Evolutionary conservation across 2,797 vertebrate species (phyloP).

Genomic region (Muscicapa striata): DNA sequence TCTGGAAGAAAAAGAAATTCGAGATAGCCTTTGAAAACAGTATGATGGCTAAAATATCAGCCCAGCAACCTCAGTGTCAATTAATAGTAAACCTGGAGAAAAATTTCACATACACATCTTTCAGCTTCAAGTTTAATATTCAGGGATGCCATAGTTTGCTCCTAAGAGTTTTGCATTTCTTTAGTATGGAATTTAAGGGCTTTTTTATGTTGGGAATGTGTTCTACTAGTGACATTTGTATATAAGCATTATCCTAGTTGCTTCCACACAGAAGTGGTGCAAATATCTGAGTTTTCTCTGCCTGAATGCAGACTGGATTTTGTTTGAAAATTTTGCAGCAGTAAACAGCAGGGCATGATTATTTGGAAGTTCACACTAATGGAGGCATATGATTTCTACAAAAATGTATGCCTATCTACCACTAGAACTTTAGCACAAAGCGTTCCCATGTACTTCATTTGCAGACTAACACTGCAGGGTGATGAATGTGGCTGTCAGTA

Average conservation of each 20-base stretch:
- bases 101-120: background rate
- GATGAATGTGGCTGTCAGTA: background rate
- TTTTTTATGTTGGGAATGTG: background rate
- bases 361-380: background rate
- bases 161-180: background rate
- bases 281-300: background rate
- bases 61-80: accelerated
- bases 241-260: background rate
- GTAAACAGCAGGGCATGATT: background rate
- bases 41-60: background rate
- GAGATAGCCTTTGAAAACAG: background rate
- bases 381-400: background rate
- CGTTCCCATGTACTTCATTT: background rate
- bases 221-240: background rate
- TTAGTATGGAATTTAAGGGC: background rate
- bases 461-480: background rate
- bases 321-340: background rate
- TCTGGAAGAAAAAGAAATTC: background rate
- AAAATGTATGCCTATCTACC: background rate
- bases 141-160: accelerated
- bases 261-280: background rate
- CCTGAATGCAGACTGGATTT: background rate
- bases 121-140: background rate
- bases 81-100: background rate
- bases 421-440: background rate